phyloP scores from a whole-genome alignment of 2,888 invertebrate genomes.

The Cyaniris semiargus region DNA sequence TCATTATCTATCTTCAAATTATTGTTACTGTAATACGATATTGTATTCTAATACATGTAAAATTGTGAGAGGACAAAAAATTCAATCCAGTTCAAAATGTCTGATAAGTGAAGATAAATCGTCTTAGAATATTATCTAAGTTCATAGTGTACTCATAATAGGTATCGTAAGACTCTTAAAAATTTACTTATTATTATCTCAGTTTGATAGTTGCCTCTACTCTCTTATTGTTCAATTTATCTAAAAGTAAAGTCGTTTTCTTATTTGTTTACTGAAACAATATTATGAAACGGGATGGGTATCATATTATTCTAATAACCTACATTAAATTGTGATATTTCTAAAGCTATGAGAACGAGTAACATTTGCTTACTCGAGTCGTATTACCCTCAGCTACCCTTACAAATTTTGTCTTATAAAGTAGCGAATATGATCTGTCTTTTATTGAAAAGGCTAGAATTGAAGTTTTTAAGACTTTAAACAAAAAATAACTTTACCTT shows the following conservation, averaged over 20 bases:
- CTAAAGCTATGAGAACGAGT: neutral
- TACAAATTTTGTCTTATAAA: slow-evolving; percentile 23
- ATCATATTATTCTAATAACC: neutral
- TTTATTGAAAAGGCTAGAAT: slow-evolving; percentile 17
- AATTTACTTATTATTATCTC: neutral
- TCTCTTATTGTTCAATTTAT: neutral
- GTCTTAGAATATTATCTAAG: neutral
- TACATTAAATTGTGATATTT: neutral
- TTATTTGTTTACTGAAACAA: neutral
- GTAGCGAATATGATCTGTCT: slow-evolving; percentile 25
- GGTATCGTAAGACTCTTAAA: neutral
- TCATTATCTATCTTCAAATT: neutral
- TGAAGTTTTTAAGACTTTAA: neutral
- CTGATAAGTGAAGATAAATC: slow-evolving; percentile 4
- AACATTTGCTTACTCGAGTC: neutral
- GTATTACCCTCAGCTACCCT: slow-evolving; percentile 9
- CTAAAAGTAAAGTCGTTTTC: neutral
- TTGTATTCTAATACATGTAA: slow-evolving; percentile 16
- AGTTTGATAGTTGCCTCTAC: neutral
- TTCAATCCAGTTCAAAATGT: neutral
- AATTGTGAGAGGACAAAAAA: neutral
- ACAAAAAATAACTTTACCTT: slow-evolving; percentile 5
- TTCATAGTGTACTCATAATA: neutral
- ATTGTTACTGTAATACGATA: slow-evolving; percentile 10
- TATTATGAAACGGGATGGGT: neutral